Percentiles rank a stretch among this genome's conserved stretches.
Evolutionary conservation across 2,888 invertebrate genomes (phyloP).

Genomic region (Diloba caeruleocephala): DNA sequence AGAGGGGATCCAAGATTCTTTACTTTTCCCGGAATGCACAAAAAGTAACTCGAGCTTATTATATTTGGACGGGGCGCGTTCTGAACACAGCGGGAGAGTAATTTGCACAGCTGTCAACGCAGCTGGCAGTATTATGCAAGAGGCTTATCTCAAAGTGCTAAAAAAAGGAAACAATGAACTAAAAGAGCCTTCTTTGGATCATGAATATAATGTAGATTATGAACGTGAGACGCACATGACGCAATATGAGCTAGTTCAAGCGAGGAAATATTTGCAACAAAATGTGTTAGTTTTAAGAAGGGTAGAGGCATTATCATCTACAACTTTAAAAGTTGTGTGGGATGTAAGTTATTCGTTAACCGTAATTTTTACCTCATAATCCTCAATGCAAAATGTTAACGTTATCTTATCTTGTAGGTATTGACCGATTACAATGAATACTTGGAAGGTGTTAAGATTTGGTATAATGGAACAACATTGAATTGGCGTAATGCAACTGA

Average conservation of each 20-base stretch:
- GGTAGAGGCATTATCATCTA: slow-evolving; percentile 92
- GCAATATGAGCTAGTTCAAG: slow-evolving; percentile 93
- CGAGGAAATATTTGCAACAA: slow-evolving; percentile 93
- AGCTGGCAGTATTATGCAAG: slow-evolving; percentile 86
- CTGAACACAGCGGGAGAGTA: slow-evolving; percentile 84
- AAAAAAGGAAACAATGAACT: slow-evolving; percentile 81
- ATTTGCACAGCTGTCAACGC: slow-evolving; percentile 86
- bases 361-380: too few relatives aligned
- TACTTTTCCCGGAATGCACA: slow-evolving; percentile 85
- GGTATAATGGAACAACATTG: slow-evolving; percentile 84
- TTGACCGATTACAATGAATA: slow-evolving; percentile 87
- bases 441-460: slow-evolving; percentile 92
- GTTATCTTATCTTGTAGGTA: slow-evolving; percentile 69
- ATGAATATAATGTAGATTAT: slow-evolving; percentile 73
- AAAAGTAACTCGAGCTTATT: slow-evolving; percentile 85
- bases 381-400: background rate
- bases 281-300: slow-evolving; percentile 93
- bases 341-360: slow-evolving; percentile 88
- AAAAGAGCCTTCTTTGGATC: slow-evolving; percentile 71
- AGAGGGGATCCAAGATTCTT: slow-evolving; percentile 94
- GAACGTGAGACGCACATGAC: slow-evolving; percentile 88
- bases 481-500: slow-evolving; percentile 82
- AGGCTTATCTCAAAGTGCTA: slow-evolving; percentile 83
- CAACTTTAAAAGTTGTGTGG: slow-evolving; percentile 94
- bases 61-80: slow-evolving; percentile 81